Percentiles rank a stretch among this genome's conserved stretches.
phyloP scores from a whole-genome alignment of 2,797 vertebrate species.

The Pteropus rufus region DNA sequence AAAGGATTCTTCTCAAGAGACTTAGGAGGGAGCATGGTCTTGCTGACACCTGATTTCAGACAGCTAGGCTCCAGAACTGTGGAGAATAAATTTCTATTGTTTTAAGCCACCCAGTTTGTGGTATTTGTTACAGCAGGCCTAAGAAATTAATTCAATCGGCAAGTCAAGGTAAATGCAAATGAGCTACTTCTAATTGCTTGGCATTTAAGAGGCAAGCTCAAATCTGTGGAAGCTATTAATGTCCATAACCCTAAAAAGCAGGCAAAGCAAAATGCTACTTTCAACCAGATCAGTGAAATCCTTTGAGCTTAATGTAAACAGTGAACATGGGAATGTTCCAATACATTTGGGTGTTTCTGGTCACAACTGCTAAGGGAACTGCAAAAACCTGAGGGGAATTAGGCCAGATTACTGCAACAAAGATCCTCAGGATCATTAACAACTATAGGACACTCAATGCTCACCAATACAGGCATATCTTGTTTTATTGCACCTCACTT shows the following conservation, averaged over 20 bases:
- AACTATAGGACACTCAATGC: background rate
- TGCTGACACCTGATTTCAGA: background rate
- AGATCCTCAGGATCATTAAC: background rate
- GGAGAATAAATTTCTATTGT: background rate
- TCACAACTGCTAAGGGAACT: background rate
- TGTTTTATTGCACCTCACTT: background rate
- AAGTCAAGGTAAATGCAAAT: slow-evolving; percentile 16
- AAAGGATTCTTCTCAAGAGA: background rate
- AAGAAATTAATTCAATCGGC: background rate
- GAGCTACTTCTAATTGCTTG: background rate
- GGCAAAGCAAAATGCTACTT: slow-evolving; percentile 20
- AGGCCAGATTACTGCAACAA: background rate
- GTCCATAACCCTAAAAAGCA: background rate
- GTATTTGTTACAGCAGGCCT: background rate
- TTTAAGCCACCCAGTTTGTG: background rate
- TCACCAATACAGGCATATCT: background rate
- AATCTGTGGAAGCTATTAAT: background rate
- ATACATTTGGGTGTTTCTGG: background rate
- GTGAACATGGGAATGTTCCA: background rate
- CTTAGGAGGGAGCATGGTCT: background rate
- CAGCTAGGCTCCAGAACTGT: background rate
- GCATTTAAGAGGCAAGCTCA: background rate
- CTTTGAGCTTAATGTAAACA: background rate
- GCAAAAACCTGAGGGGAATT: background rate
- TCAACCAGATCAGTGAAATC: slow-evolving; percentile 27